Conservation (phyloP, 2,113 vertebrate species). For the Zosterops hypoxanthus region DNA sequence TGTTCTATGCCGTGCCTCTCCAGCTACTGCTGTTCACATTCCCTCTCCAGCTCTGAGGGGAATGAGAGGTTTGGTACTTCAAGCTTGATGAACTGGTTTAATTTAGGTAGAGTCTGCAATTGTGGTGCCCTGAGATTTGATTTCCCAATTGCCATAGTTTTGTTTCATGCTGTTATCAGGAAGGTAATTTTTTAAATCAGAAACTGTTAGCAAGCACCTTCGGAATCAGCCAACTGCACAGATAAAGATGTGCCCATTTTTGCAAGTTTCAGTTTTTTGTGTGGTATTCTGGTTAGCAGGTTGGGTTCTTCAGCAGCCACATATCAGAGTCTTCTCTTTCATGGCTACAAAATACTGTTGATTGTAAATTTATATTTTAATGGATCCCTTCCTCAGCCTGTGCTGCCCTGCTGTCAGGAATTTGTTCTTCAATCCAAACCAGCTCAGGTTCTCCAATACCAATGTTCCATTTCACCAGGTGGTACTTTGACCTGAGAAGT, state of each 20-base stretch:
- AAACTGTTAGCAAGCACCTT: background rate
- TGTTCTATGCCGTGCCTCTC: rapidly evolving
- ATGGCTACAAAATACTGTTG: background rate
- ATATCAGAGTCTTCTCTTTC: background rate
- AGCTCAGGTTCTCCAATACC: background rate
- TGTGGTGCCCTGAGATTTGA: background rate
- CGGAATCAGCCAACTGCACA: background rate
- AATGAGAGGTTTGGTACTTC: background rate
- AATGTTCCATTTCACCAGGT: background rate
- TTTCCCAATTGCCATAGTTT: background rate
- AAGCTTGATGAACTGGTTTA: background rate
- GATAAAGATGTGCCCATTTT: background rate
- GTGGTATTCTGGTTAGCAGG: background rate
- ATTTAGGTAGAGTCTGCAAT: background rate
- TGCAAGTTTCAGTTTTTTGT: background rate
- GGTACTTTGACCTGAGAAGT: background rate
- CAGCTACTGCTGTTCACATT: background rate
- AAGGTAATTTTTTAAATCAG: background rate
- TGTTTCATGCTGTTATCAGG: background rate
- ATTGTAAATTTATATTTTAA: background rate
- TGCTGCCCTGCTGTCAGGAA: background rate
- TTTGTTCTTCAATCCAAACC: background rate
- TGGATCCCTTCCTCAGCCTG: background rate
- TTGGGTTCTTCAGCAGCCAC: background rate
- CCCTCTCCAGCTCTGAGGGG: background rate